Percentiles rank a stretch among this genome's conserved stretches.
Evolutionary conservation across 2,888 invertebrate species (phyloP).

Genomic region (Omphaloscelis lunosa): DNA sequence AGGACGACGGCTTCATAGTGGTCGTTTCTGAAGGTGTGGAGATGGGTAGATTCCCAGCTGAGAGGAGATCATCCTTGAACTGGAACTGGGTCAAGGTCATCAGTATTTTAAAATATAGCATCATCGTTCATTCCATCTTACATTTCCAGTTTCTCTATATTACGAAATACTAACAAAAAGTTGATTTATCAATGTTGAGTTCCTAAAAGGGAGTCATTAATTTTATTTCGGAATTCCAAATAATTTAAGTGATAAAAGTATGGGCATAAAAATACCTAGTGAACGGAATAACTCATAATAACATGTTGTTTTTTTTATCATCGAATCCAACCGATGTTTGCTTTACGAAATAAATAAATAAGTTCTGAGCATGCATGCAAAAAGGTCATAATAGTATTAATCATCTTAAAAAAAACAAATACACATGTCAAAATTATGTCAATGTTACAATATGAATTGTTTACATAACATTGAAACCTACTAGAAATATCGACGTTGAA

Average conservation of each 20-base stretch:
- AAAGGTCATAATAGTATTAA: slow-evolving; percentile 40
- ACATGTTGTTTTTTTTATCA: slow-evolving; percentile 23
- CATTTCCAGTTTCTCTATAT: slow-evolving; percentile 72
- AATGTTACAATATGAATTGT: slow-evolving; percentile 49
- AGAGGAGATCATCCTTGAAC: slow-evolving; percentile 91
- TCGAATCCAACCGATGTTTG: slow-evolving; percentile 14
- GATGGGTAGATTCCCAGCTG: slow-evolving; percentile 92
- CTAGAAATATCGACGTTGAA: slow-evolving; percentile 39
- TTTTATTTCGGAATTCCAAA: not conserved
- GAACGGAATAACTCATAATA: slow-evolving; percentile 22
- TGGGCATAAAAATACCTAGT: slow-evolving; percentile 13
- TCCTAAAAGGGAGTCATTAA: slow-evolving; percentile 3
- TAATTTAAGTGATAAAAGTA: not conserved
- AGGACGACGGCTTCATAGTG: slow-evolving; percentile 91
- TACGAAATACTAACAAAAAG: slow-evolving; percentile 47
- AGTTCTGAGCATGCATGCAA: slow-evolving; percentile 47
- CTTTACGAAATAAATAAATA: slow-evolving; percentile 20
- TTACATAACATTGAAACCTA: slow-evolving; percentile 53
- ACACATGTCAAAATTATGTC: slow-evolving; percentile 54
- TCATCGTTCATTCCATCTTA: slow-evolving; percentile 87
- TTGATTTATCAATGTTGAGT: slow-evolving; percentile 20
- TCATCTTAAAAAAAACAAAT: slow-evolving; percentile 40
- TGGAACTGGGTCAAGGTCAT: slow-evolving; percentile 94
- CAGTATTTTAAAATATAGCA: slow-evolving; percentile 81
- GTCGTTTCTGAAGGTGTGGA: slow-evolving; percentile 92